Evolutionary conservation across 92 coral and sea anemone species (phyloP), one percentile per base, ranked within the genome.

Genomic region (Ricordea florida): DNA sequence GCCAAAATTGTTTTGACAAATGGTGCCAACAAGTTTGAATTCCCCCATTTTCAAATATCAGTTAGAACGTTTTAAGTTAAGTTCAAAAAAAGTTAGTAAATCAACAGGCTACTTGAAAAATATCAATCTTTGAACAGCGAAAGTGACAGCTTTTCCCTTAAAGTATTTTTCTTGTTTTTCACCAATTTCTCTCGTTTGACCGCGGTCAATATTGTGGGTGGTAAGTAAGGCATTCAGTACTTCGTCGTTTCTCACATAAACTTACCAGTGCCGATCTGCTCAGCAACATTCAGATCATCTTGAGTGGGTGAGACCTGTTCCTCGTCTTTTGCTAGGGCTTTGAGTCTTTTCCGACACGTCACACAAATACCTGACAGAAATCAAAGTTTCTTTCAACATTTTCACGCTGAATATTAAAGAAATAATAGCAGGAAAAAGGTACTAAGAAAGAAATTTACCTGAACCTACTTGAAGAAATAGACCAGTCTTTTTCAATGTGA

Each of bases 401-500:
- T n/a, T n/a, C n/a, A n/a, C n/a, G n/a, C n/a, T n/a, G n/a, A n/a
- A n/a, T n/a, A n/a, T n/a, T 37, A 37, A 14, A 37, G 43, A 37
- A 37, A 14, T 37, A 8, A 37, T 8, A 7, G 14, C 10, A 37
- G 43, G 8, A 7, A 37, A 37, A 37, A 8, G 10, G 14, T 7
- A 14, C 14, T 37, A 7, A 14, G 14, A 37, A 37, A 37, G 14
- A 37, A 77, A 0, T 38, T 53, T 79, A 71, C 69, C 85, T 25
- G 85, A 68, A 32, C 79, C 85, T 52, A 57, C 85, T 47, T 58
- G 69, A 60, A 67, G 57, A 44, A 79, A 79, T 15, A 56, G 11
- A n/a, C 79, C 79, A 38, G 79, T 79, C 52, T 69, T 45, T 26
- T 55, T 30, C 23, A 79, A 18, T 0, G 51, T 32, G 21, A 69